A percentile compares a stretch with the other conserved stretches of the same genome.
Evolutionary conservation across 2,113 vertebrate species (phyloP).

Genomic region (Carassius carassius): DNA sequence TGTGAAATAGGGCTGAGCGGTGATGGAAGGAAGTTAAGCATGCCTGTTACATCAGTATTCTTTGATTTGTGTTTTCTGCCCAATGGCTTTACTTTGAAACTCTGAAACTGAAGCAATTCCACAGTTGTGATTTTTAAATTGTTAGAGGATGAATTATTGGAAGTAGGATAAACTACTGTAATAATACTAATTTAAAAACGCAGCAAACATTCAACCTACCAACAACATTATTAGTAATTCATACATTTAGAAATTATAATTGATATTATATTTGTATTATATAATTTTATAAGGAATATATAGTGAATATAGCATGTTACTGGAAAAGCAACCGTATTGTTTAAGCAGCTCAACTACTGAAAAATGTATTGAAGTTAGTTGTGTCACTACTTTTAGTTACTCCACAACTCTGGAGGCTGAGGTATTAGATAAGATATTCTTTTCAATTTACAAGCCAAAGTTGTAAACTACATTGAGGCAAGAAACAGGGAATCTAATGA

Average conservation of each 20-base stretch:
- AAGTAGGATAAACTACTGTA: neutral
- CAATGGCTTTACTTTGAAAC: constrained; percentile 44
- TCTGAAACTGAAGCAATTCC: constrained; percentile 41
- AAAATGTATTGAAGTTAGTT: neutral
- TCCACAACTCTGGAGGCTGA: neutral
- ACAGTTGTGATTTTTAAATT: constrained; percentile 34
- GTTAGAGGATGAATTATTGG: neutral
- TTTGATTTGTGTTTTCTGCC: constrained; percentile 42
- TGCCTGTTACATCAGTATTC: constrained; percentile 44
- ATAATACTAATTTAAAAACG: neutral
- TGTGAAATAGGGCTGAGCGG: constrained; percentile 40
- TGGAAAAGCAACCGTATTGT: neutral
- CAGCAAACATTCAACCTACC: neutral
- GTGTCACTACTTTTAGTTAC: neutral
- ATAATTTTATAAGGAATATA: neutral
- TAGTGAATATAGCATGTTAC: neutral
- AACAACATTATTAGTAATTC: neutral
- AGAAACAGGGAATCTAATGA: constrained; percentile 15
- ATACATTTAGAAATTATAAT: neutral
- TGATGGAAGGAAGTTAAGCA: constrained; percentile 38
- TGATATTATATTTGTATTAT: neutral
- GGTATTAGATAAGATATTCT: constrained; percentile 53
- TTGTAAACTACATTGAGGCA: constrained; percentile 12
- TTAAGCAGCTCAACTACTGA: neutral
- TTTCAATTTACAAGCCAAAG: constrained; percentile 51